Conservation (phyloP, 2,113 vertebrate species). For the Lagopus leucura region DNA sequence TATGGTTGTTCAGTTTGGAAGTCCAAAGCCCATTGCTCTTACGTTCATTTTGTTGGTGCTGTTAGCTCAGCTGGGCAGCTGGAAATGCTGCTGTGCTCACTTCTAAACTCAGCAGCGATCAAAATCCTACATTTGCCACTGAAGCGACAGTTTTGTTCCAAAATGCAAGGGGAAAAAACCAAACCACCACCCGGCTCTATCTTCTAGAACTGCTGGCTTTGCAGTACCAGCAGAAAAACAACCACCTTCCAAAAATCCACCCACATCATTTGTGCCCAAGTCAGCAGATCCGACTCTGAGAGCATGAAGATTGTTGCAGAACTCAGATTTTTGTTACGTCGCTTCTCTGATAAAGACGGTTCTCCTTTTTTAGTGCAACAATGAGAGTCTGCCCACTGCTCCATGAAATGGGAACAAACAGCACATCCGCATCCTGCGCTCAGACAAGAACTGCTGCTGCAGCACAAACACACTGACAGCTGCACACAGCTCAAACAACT, state of each 20-base stretch:
- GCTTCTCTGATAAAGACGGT: slow-evolving; percentile 32
- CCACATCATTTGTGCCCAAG: not conserved
- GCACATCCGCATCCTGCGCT: slow-evolving; percentile 27
- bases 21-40: not conserved
- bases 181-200: not conserved
- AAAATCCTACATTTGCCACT: not conserved
- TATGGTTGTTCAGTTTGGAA: not conserved
- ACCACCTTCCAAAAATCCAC: not conserved
- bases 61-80: slow-evolving; percentile 13
- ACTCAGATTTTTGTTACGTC: not conserved
- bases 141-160: slow-evolving; percentile 28
- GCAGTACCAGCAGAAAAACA: not conserved
- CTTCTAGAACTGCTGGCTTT: slow-evolving; percentile 5
- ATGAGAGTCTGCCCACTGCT: not conserved
- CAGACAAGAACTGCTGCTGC: slow-evolving; percentile 48
- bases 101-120: slow-evolving; percentile 1
- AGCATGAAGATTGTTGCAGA: not conserved
- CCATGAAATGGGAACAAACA: slow-evolving; percentile 36
- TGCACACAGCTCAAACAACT: slow-evolving; percentile 8
- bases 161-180: not conserved
- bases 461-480: slow-evolving; percentile 49
- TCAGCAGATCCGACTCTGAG: slow-evolving; percentile 13
- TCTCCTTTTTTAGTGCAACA: slow-evolving; percentile 30
- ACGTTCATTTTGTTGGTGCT: not conserved
- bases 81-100: not conserved